Conservation (phyloP, 2,113 vertebrate species). For the Chlamydotis undulata region DNA sequence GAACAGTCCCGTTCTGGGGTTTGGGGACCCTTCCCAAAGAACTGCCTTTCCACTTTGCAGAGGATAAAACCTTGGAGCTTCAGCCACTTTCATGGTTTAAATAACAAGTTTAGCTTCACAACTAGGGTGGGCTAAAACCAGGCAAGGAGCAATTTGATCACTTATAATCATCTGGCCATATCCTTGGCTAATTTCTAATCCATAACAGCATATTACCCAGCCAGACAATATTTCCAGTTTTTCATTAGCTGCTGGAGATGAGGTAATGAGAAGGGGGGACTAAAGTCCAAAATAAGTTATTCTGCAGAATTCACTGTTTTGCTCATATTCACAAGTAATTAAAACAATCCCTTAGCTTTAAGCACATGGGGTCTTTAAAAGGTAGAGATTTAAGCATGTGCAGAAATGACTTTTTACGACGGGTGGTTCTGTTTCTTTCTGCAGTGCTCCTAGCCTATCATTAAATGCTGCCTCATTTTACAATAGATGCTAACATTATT, state of each 20-base stretch:
- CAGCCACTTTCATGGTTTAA: background rate
- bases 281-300: background rate
- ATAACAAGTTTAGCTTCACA: background rate
- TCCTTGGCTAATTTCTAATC: background rate
- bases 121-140: background rate
- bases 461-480: background rate
- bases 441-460: background rate
- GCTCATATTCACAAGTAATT: background rate
- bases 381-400: background rate
- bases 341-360: background rate
- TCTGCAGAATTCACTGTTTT: background rate
- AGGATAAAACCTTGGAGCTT: background rate
- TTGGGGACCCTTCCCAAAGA: background rate
- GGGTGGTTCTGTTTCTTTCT: background rate
- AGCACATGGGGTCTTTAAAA: background rate
- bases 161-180: background rate
- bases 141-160: background rate
- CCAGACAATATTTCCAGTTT: background rate
- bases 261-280: background rate
- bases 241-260: background rate
- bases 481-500: background rate
- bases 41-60: background rate
- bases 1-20: accelerated
- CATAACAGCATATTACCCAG: background rate
- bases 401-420: background rate